Base-by-base conservation (phyloP, 2,113 vertebrate species). In the Meleagris gallopavo region DNA sequence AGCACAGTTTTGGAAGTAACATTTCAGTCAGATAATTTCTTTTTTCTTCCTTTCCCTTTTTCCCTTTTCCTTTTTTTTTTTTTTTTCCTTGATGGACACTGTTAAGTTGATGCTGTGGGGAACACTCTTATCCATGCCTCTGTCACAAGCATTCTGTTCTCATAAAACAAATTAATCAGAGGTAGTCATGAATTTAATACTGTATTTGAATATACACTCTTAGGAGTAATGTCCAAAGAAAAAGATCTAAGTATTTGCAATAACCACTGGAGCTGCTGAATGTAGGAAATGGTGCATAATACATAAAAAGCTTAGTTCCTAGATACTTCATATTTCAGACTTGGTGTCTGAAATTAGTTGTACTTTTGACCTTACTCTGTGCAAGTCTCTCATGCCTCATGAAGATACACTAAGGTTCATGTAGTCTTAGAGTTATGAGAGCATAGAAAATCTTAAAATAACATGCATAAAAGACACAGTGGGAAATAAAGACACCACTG, bases 381-480 rank as follows among this genome's bases (percentile, higher is more conserved):
- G 6, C 21, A 69, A 88, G 17, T 54, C 43, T 85, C 22, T 41
- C 19, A 61, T 3, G 5, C 50, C 38, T 70, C 40, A 27, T 83
- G 72, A 76, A 86, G 60, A 74, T 45, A 22, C 5, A 14, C 50
- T 38, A 34, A 34, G 38, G 45, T 71, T 93, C 77, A 22, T 77
- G 66, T 79, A 80, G 41, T 65, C 91, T 85, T 58, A 83, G n/a
- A 91, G 19, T 73, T 72, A 62, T 29, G 17, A 94, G 22, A 3
- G 27, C 16, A 70, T 3, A 94, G 60, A 81, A 93, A 86, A 90
- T 5, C 13, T 52, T 41, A 54, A 85, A 6, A 93, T 45, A 85
- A 79, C 20, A 72, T 62, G 89, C 91, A 83, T 88, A 91, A 83
- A 54, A 83, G 54, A 66, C 85, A 91, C 60, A 91, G 78, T 60